Evolutionary conservation across 2,888 invertebrate species (phyloP).

Genomic region (Priocnemis perturbator): DNA sequence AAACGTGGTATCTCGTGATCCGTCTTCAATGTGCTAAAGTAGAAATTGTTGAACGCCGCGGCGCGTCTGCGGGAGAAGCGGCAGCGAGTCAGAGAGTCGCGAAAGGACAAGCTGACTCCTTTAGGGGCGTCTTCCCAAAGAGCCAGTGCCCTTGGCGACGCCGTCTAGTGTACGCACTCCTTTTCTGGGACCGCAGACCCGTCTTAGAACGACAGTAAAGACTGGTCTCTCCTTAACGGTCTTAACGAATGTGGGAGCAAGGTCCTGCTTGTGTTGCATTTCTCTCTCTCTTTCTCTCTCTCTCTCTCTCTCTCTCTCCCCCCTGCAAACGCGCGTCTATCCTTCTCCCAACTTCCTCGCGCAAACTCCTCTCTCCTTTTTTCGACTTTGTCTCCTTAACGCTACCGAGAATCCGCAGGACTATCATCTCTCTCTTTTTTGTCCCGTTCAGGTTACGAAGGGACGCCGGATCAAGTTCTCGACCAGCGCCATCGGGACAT

Average conservation of each 20-base stretch:
- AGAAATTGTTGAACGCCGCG: too few species aligned
- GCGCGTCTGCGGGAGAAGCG: too few species aligned
- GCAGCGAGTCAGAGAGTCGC: too few species aligned
- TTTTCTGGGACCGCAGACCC: conserved; percentile 32
- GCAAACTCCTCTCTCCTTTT: conserved; percentile 4
- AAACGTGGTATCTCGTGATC: too few species aligned
- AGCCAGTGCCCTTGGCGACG: too few species aligned
- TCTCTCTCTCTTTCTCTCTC: conserved; percentile 21
- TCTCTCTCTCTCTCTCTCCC: conserved; percentile 19
- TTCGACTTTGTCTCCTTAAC: conserved; percentile 44
- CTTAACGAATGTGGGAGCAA: conserved; percentile 64
- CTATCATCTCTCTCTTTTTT: conserved; percentile 44
- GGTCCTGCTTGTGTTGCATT: conserved; percentile 29
- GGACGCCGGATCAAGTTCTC: conserved; percentile 72
- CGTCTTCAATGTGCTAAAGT: too few species aligned
- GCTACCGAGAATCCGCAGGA: conserved; percentile 52
- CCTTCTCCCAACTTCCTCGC: background rate
- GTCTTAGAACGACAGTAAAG: conserved; percentile 33
- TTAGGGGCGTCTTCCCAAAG: too few species aligned
- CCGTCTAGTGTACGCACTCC: conserved; percentile 25
- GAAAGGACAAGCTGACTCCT: too few species aligned
- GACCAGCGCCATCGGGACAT: conserved; percentile 61
- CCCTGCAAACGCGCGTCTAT: background rate
- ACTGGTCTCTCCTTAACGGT: conserved; percentile 66
- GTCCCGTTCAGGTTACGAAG: conserved; percentile 69